Evolutionary conservation across 2,113 vertebrate species (phyloP).

Genomic region (Notarius lentiginosus): DNA sequence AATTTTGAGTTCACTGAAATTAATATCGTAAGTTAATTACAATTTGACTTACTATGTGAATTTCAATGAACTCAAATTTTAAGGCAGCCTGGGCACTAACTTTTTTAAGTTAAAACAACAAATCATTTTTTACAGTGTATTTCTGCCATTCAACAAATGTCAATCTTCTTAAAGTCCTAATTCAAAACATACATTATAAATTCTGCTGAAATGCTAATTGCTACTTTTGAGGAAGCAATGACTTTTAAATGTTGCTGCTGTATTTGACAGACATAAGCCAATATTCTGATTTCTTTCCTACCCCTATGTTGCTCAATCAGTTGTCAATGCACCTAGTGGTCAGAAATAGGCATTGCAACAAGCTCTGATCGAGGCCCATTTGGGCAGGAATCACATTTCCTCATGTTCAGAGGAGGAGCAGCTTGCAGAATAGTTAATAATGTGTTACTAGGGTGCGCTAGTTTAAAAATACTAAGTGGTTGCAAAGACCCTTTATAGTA

Average conservation of each 20-base stretch:
- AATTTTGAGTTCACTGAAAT: no score
- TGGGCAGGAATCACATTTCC: neutral
- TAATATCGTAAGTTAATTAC: no score
- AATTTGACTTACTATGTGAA: no score
- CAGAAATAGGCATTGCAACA: neutral
- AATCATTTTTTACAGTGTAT: neutral
- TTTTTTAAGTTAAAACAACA: no score
- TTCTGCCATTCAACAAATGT: neutral
- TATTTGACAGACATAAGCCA: neutral
- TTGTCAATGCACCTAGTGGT: no score
- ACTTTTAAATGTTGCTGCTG: neutral
- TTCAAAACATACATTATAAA: neutral
- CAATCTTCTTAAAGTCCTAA: neutral
- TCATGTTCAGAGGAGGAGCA: neutral
- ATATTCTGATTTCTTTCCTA: neutral
- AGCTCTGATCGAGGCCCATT: neutral
- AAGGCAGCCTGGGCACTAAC: no score
- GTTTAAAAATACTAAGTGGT: neutral
- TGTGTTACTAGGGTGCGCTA: neutral
- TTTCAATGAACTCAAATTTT: no score
- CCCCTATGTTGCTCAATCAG: neutral
- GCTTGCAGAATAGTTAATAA: neutral
- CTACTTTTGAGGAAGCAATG: neutral
- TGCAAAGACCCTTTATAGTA: neutral
- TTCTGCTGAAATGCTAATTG: neutral